Conservation (phyloP, 2,797 vertebrate genomes). For the Protonibea diacanthus region DNA sequence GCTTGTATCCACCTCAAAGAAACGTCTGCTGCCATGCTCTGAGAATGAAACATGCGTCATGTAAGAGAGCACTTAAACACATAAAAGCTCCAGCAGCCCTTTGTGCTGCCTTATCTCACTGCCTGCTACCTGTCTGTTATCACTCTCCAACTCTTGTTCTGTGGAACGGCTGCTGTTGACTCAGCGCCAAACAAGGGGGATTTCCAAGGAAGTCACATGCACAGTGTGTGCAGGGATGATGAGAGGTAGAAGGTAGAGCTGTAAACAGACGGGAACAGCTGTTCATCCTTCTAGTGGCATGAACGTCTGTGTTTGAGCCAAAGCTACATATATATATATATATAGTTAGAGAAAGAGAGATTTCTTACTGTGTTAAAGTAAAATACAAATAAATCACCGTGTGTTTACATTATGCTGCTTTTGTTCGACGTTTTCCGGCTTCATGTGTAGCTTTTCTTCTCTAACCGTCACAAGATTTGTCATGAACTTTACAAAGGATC, state of each 20-base stretch:
- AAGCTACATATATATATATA: not conserved
- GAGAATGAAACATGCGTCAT: not conserved
- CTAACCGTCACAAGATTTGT: too few species aligned
- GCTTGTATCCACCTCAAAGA: not conserved
- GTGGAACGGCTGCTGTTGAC: slow-evolving; percentile 41
- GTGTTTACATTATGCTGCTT: not conserved
- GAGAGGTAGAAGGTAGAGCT: slow-evolving; percentile 52
- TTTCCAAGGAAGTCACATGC: slow-evolving; percentile 52
- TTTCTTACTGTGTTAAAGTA: too few species aligned
- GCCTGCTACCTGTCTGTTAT: slow-evolving; percentile 55
- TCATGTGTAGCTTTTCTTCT: not conserved
- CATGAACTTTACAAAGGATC: too few species aligned
- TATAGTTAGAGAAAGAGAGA: slow-evolving; percentile 8
- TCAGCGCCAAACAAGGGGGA: slow-evolving; percentile 41
- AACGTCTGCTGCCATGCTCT: not conserved
- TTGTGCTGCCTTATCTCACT: slow-evolving; percentile 23
- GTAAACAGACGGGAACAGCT: slow-evolving; percentile 56
- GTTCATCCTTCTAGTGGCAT: not conserved
- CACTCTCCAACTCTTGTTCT: slow-evolving; percentile 41
- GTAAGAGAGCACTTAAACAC: not conserved
- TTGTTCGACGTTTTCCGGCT: not conserved
- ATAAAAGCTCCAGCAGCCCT: slow-evolving; percentile 19
- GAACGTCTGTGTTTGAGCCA: slow-evolving; percentile 30
- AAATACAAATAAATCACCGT: too few species aligned
- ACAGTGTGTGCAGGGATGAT: slow-evolving; percentile 11